Percentiles rank a stretch among this genome's conserved stretches.
These are phyloP conservation scores for Acropora tenuis DNA, from an alignment of 64 coral and sea anemone genomes.

Conservation along the genomic window DNA sequence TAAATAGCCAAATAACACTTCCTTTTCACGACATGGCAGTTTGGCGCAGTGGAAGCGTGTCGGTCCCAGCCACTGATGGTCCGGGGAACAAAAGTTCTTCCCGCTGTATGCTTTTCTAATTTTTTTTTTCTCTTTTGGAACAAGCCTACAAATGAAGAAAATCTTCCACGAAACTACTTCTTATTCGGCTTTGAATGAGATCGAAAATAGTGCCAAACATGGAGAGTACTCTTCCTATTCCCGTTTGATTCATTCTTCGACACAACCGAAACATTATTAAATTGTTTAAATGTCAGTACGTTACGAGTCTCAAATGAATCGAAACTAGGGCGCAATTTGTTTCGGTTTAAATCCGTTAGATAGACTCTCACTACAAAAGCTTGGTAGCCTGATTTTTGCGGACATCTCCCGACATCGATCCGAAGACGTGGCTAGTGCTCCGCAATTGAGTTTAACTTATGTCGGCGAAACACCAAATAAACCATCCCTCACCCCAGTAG, in stretches of 20 bases:
- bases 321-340: too few relatives aligned
- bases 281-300: too few relatives aligned
- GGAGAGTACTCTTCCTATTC: too few relatives aligned
- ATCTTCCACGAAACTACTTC: too few relatives aligned
- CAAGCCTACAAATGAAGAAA: too few relatives aligned
- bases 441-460: background rate
- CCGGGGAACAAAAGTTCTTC: conserved; percentile 73
- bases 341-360: background rate
- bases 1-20: background rate
- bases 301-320: too few relatives aligned
- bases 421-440: background rate
- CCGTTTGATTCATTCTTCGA: too few relatives aligned
- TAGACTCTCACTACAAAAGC: background rate
- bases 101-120: conserved; percentile 52
- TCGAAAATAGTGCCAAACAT: too few relatives aligned
- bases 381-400: background rate
- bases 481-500: background rate
- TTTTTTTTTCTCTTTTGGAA: background rate
- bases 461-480: background rate
- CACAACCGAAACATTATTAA: too few relatives aligned
- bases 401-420: background rate
- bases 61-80: conserved; percentile 74
- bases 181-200: too few relatives aligned
- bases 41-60: conserved; percentile 88
- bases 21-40: conserved; percentile 16